Evolutionary conservation across 2,888 invertebrate species (phyloP).

Genomic region (Dinocampus coccinellae): DNA sequence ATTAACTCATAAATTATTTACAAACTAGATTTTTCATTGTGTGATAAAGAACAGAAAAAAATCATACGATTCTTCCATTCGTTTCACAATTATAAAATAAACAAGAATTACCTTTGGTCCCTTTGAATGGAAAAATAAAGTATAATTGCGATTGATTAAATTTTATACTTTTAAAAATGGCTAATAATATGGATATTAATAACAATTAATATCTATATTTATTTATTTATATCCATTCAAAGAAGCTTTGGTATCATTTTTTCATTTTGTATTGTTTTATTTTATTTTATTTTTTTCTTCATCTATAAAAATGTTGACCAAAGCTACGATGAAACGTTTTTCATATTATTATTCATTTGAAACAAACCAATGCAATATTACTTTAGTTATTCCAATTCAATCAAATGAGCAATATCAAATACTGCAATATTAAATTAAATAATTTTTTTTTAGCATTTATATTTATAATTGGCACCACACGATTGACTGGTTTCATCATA

Average conservation of each 20-base stretch:
- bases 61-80: constrained; percentile 9
- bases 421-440: constrained; percentile 23
- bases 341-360: constrained; percentile 17
- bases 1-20: constrained; percentile 57
- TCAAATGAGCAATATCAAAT: constrained; percentile 34
- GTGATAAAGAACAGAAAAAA: constrained; percentile 25
- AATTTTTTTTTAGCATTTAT: constrained; percentile 3
- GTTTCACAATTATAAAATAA: constrained; percentile 52
- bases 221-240: constrained; percentile 42
- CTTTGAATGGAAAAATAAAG: constrained; percentile 60
- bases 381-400: constrained; percentile 11
- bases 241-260: constrained; percentile 47
- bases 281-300: constrained; percentile 16
- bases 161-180: background rate
- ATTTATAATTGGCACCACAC: constrained; percentile 4
- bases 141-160: constrained; percentile 56
- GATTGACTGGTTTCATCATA: background rate
- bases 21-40: constrained; percentile 46
- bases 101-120: constrained; percentile 65
- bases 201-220: constrained; percentile 28
- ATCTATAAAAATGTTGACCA: constrained; percentile 27
- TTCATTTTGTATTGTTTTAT: constrained; percentile 45
- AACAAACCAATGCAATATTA: constrained; percentile 23
- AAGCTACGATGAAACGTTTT: constrained; percentile 39
- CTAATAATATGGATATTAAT: background rate